Conservation (phyloP, 2,797 vertebrate species). For the Pipistrellus pygmaeus region DNA sequence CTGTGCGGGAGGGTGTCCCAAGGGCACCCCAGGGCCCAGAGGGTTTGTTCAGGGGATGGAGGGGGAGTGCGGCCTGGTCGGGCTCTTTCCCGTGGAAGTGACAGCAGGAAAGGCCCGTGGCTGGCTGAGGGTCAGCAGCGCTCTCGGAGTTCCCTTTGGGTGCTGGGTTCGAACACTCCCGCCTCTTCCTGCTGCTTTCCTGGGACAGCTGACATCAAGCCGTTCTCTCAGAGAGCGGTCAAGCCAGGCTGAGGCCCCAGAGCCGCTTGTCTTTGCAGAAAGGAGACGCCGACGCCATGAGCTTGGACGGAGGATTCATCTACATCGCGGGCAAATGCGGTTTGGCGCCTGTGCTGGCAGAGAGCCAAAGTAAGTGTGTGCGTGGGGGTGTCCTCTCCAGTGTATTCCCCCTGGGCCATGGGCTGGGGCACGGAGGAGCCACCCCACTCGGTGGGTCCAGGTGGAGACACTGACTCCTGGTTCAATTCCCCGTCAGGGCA, state of each 20-base stretch:
- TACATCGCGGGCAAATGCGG: slow-evolving; percentile 94
- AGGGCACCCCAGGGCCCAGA: rapidly evolving
- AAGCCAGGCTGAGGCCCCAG: rapidly evolving
- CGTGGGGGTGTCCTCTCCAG: rapidly evolving
- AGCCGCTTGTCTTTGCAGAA: slow-evolving; percentile 85
- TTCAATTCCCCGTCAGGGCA: no score
- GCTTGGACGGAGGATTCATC: slow-evolving; percentile 93
- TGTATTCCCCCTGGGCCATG: no score
- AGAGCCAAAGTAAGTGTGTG: slow-evolving; percentile 89
- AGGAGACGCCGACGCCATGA: slow-evolving; percentile 92
- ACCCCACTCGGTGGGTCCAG: no score
- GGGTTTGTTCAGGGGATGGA: neutral
- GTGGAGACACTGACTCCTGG: no score
- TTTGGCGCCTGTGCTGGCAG: slow-evolving; percentile 93
- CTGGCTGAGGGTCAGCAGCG: neutral
- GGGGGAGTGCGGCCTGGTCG: neutral
- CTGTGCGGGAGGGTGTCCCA: neutral
- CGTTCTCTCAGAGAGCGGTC: rapidly evolving
- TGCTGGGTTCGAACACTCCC: neutral
- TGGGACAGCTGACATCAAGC: neutral
- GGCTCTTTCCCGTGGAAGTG: neutral
- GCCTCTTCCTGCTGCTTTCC: neutral
- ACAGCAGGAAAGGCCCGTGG: rapidly evolving
- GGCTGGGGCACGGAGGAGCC: no score
- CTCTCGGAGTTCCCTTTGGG: rapidly evolving